phyloP scores from a whole-genome alignment of 2,113 vertebrate genomes.

The Eptesicus fuscus region DNA sequence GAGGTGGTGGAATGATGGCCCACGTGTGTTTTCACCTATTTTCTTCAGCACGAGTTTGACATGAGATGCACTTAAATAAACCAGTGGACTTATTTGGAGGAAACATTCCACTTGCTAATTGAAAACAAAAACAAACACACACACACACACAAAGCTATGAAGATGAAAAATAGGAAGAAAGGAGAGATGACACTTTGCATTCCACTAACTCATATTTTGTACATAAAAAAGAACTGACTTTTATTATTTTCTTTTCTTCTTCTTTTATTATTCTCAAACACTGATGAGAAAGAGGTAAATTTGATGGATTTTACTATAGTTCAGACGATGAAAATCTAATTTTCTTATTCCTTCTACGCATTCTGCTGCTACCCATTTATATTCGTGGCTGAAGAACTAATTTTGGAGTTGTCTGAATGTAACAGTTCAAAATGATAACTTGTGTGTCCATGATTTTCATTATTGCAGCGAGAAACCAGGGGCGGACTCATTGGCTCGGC shows the following conservation, averaged over 20 bases:
- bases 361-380: not conserved
- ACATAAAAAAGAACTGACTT: not conserved
- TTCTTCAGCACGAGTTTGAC: not conserved
- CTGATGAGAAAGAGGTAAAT: not conserved
- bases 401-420: conserved; percentile 19
- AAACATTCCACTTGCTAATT: not conserved
- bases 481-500: not conserved
- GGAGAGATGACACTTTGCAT: not conserved
- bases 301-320: not conserved
- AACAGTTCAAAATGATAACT: not conserved
- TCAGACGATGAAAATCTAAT: not conserved
- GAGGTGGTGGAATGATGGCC: not conserved
- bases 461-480: fast-evolving
- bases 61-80: not conserved
- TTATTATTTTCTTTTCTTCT: not conserved
- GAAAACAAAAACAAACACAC: not conserved
- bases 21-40: not conserved
- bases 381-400: not conserved
- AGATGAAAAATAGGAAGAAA: not conserved
- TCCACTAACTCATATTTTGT: not conserved
- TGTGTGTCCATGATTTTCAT: not conserved
- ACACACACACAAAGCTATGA: not conserved
- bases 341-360: not conserved
- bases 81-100: not conserved
- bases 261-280: not conserved